Percentiles rank a stretch among this genome's conserved stretches.
These are phyloP conservation scores for Eristalinus sepulchralis DNA, from an alignment of 2,888 invertebrate species.

Conservation along the genomic window DNA sequence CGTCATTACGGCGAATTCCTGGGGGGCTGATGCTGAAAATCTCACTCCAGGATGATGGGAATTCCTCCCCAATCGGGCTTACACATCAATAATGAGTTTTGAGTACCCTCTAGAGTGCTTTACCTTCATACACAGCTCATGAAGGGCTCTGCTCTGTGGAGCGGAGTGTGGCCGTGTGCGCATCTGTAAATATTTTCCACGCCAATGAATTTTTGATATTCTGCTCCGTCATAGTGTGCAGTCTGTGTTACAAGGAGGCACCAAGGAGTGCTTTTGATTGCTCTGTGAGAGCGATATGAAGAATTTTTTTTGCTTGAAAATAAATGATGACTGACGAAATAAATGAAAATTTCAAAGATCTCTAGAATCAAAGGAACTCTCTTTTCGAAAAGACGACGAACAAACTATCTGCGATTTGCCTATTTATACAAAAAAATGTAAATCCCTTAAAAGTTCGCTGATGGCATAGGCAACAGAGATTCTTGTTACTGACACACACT, in stretches of 20 bases:
- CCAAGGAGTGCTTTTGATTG: background rate
- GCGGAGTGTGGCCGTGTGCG: too few species aligned
- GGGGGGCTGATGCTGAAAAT: slow-evolving; percentile 32
- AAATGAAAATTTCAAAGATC: too few species aligned
- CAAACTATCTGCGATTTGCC: too few species aligned
- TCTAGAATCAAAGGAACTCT: too few species aligned
- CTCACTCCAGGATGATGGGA: background rate
- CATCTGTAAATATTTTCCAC: slow-evolving; percentile 26
- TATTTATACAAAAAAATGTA: too few species aligned
- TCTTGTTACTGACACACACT: too few species aligned
- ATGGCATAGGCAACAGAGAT: too few species aligned
- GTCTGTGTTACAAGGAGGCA: slow-evolving; percentile 27
- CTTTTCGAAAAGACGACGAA: too few species aligned
- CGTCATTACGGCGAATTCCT: slow-evolving; percentile 21
- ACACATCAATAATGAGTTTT: slow-evolving; percentile 45
- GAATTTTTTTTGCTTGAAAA: too few species aligned
- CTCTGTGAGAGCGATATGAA: background rate
- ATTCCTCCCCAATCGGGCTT: slow-evolving; percentile 32
- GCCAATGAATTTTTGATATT: slow-evolving; percentile 9
- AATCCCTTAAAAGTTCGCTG: too few species aligned
- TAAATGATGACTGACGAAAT: too few species aligned
- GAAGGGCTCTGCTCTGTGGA: background rate
- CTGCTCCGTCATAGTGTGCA: slow-evolving; percentile 9
- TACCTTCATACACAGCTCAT: background rate
- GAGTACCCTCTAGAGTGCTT: slow-evolving; percentile 3